Percentiles rank a stretch among this genome's conserved stretches.
phyloP scores from a whole-genome alignment of 1,140 invertebrate genomes.

The Proales similis region DNA sequence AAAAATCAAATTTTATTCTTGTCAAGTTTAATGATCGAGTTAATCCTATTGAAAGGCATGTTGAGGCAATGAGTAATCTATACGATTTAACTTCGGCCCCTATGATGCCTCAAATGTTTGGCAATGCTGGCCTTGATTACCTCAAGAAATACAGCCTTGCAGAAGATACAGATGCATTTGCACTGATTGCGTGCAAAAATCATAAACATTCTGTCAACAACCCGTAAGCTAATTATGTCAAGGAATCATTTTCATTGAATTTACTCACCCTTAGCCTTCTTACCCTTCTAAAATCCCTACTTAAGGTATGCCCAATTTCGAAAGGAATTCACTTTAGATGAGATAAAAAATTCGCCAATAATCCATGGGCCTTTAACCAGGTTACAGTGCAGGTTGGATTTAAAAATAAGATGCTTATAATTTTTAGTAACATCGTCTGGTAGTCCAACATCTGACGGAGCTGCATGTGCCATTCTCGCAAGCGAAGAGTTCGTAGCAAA shows the following conservation, averaged over 20 bases:
- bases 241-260: neutral
- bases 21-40: slow-evolving; percentile 74
- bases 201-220: slow-evolving; percentile 93
- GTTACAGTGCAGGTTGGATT: slow-evolving; percentile 72
- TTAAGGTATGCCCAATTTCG: slow-evolving; percentile 78
- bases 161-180: slow-evolving; percentile 69
- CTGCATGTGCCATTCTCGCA: slow-evolving; percentile 79
- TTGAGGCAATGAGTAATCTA: slow-evolving; percentile 72
- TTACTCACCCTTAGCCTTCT: slow-evolving; percentile 33
- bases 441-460: slow-evolving; percentile 84
- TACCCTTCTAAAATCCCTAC: slow-evolving; percentile 37
- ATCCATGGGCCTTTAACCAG: slow-evolving; percentile 85
- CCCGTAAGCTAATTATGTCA: slow-evolving; percentile 61
- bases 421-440: slow-evolving; percentile 37
- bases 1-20: slow-evolving; percentile 25
- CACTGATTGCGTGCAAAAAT: slow-evolving; percentile 95
- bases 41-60: slow-evolving; percentile 86
- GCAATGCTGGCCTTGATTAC: slow-evolving; percentile 88
- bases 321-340: slow-evolving; percentile 76
- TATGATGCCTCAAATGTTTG: slow-evolving; percentile 88
- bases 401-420: neutral
- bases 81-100: slow-evolving; percentile 70
- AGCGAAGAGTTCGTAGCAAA: slow-evolving; percentile 79
- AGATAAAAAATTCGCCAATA: slow-evolving; percentile 74
- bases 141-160: slow-evolving; percentile 80